These are phyloP conservation scores for Oscheius myriophilus DNA, from an alignment of 2,888 invertebrate genomes.

Conservation along the genomic window DNA sequence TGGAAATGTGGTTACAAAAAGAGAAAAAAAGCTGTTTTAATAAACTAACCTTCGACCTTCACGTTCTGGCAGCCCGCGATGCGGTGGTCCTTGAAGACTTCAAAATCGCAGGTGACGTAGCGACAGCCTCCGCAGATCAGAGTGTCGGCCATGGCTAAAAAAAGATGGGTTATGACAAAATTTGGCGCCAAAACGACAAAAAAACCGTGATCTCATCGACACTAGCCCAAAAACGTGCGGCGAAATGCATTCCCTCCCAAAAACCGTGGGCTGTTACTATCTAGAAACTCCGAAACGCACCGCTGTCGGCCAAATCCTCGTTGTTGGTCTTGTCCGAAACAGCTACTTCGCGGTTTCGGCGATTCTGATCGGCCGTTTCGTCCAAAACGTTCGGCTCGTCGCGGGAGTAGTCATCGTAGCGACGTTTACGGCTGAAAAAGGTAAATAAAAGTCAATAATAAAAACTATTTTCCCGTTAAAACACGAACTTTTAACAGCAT, in stretches of 20 bases:
- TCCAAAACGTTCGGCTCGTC: slow-evolving; percentile 22
- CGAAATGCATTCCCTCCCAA: too few species aligned
- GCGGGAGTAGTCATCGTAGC: slow-evolving; percentile 28
- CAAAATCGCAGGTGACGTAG: slow-evolving; percentile 80
- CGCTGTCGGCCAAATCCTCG: slow-evolving; percentile 41
- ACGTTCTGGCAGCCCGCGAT: slow-evolving; percentile 43
- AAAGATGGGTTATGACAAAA: neutral
- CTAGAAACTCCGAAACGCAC: slow-evolving; percentile 21
- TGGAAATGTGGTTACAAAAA: slow-evolving; percentile 7
- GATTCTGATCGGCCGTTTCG: slow-evolving; percentile 47
- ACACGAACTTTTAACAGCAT: neutral
- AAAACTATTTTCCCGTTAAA: too few species aligned
- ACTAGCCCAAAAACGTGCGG: too few species aligned
- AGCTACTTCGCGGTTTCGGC: slow-evolving; percentile 38
- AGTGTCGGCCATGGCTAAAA: slow-evolving; percentile 76
- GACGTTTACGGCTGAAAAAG: slow-evolving; percentile 29
- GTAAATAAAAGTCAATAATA: neutral
- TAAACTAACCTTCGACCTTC: slow-evolving; percentile 37
- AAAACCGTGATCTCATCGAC: too few species aligned
- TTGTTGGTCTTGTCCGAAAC: slow-evolving; percentile 40
- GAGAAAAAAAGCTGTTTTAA: too few species aligned
- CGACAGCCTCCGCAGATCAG: slow-evolving; percentile 83
- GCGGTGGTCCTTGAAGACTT: slow-evolving; percentile 81
- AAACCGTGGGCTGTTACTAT: too few species aligned
- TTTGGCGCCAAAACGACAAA: neutral